A percentile compares a stretch with the other conserved stretches of the same genome.
Conservation (phyloP, 2,888 invertebrate species). For the Xestia rhomboidea region DNA sequence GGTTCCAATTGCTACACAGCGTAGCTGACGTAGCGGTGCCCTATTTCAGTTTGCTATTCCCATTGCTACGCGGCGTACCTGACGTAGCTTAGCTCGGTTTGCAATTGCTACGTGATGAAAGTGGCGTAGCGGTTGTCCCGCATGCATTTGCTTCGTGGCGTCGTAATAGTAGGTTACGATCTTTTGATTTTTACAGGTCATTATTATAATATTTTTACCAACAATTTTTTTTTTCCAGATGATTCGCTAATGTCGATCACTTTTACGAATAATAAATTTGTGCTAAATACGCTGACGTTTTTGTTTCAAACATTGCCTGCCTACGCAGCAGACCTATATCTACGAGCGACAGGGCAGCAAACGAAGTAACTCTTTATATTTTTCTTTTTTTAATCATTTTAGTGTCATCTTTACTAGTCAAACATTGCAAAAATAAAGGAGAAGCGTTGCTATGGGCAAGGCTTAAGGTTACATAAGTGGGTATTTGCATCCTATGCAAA, state of each 20-base stretch:
- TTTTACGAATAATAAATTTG: slow-evolving; percentile 20
- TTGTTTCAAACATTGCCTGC: slow-evolving; percentile 48
- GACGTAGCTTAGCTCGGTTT: not conserved
- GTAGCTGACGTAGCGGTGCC: not conserved
- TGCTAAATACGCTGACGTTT: slow-evolving; percentile 25
- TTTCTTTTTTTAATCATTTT: not conserved
- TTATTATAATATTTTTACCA: not conserved
- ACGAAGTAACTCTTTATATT: slow-evolving; percentile 29
- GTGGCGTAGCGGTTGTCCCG: not conserved
- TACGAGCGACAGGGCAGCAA: slow-evolving; percentile 27
- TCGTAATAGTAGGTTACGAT: not conserved
- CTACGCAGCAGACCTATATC: slow-evolving; percentile 29
- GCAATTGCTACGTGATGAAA: not conserved
- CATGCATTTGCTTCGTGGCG: not conserved
- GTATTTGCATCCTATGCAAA: no score
- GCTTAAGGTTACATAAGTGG: no score
- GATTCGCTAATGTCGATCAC: not conserved
- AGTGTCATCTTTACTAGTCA: not conserved
- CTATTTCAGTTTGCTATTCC: not conserved
- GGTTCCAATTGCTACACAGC: no score
- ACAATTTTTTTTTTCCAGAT: slow-evolving; percentile 13
- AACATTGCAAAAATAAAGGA: no score
- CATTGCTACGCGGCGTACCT: not conserved
- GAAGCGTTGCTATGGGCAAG: no score
- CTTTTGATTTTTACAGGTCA: not conserved